Conservation (phyloP, 2,113 vertebrate genomes). For the Neotoma lepida region DNA sequence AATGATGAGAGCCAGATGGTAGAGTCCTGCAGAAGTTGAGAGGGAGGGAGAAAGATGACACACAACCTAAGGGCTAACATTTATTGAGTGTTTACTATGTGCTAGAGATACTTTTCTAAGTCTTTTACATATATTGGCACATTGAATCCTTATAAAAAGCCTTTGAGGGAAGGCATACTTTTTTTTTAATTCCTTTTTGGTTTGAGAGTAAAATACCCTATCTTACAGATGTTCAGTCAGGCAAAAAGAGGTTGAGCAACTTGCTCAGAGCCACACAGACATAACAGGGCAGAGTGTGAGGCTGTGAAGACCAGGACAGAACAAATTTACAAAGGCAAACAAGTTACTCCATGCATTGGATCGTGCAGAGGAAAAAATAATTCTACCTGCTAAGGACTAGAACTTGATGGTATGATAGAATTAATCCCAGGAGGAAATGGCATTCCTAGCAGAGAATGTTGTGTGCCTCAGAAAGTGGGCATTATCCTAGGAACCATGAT, state of each 20-base stretch:
- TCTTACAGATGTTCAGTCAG: constrained; percentile 55
- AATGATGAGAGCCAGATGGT: background rate
- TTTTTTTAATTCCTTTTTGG: background rate
- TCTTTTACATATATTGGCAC: background rate
- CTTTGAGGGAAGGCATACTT: background rate
- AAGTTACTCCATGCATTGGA: background rate
- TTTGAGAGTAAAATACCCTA: constrained; percentile 23
- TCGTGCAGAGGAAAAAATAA: constrained; percentile 17
- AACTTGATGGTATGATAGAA: constrained; percentile 6
- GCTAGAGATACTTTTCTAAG: constrained; percentile 47
- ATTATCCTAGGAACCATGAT: background rate
- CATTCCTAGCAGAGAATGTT: background rate
- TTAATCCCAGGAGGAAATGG: background rate
- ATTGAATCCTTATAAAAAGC: background rate
- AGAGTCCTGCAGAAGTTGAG: background rate
- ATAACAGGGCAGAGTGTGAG: constrained; percentile 11
- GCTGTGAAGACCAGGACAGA: constrained; percentile 6
- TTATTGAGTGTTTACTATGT: constrained; percentile 6
- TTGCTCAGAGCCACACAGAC: constrained; percentile 44
- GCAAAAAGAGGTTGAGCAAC: constrained; percentile 31
- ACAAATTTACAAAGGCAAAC: constrained; percentile 33
- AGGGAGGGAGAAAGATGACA: background rate
- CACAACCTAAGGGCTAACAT: background rate
- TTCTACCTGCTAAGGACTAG: constrained; percentile 20
- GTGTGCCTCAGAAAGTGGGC: background rate